Evolutionary conservation across 2,113 vertebrate species (phyloP), one percentile per base, ranked within the genome.

Genomic region (Coreoperca whiteheadi): DNA sequence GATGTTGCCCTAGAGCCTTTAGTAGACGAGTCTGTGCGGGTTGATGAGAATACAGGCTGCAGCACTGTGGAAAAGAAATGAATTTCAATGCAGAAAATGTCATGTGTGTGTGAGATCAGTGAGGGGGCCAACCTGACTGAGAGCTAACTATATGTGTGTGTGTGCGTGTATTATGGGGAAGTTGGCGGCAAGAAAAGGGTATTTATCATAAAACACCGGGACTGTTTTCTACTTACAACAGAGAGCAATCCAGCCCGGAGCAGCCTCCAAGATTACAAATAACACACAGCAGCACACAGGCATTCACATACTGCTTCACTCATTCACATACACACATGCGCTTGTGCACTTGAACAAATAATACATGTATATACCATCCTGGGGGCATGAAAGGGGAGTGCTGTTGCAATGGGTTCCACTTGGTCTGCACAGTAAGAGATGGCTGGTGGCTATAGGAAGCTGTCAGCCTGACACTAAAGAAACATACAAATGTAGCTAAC

Each of bases 41-140:
- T 34, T 65, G 41, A 65, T 71, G 69, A 34, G 63, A 67, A 68
- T 48, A 68, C 59, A 46, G 57, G 76, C 51, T 57, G 74, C 73
- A 78, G 83, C 4, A 1, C 54, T 50, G 50, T 65, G 73, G 66
- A 81, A 83, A 84, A 85, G 65, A 89, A 93, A 90, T 88, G 66
- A 83, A 90, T 82, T 86, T 77, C 65, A 61, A 72, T 41, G 32
- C 75, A 74, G 90, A 79, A 92, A 93, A 93, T 92, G 90, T 90
- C 86, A n/a, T n/a, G n/a, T n/a, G 74, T 66, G 53, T 89, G 84
- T 84, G 74, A 77, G 69, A 77, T 77, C 81, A 75, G 51, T n/a
- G 56, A 82, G 77, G 50, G 72, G 76, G 68, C 70, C 81, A 37
- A 68, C 79, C 54, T 72, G 67, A 71, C 41, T 61, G 63, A 77